Evolutionary conservation across 2,888 invertebrate genomes (phyloP).

Genomic region (Agrotis segetum): DNA sequence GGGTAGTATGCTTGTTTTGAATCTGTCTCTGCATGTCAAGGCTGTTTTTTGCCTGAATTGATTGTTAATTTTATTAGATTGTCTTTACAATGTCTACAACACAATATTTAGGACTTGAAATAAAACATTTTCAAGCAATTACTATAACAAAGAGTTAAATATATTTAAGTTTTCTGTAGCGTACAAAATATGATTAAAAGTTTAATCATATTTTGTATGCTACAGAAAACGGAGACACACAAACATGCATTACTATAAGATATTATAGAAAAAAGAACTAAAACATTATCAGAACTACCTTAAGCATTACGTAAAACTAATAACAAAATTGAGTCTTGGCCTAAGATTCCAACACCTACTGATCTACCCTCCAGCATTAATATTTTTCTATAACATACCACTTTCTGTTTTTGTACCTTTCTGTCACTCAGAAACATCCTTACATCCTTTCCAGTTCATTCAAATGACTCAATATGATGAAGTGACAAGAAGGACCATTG

Average conservation of each 20-base stretch:
- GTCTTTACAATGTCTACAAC: background rate
- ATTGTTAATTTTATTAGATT: conserved; percentile 8
- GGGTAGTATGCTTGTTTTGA: conserved; percentile 54
- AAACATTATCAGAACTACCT: too few species aligned
- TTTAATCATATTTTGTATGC: too few species aligned
- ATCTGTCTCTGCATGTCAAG: conserved; percentile 52
- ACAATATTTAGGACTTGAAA: background rate
- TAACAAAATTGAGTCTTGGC: too few species aligned
- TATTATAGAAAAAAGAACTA: too few species aligned
- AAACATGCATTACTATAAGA: background rate
- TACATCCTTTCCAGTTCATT: conserved; percentile 49
- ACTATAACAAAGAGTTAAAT: conserved; percentile 6
- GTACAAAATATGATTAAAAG: background rate
- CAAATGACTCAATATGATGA: conserved; percentile 45
- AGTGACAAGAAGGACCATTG: conserved; percentile 47
- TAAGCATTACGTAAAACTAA: too few species aligned
- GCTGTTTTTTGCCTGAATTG: conserved; percentile 39
- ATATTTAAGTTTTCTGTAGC: too few species aligned
- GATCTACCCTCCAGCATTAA: background rate
- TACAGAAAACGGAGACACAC: too few species aligned
- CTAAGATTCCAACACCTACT: too few species aligned
- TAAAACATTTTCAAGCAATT: conserved; percentile 2
- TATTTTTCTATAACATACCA: background rate
- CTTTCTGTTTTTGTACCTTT: background rate
- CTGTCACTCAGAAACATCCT: conserved; percentile 7